These are phyloP conservation scores for Delichon dasypus DNA, from an alignment of 2,797 vertebrate species.

Conservation along the genomic window DNA sequence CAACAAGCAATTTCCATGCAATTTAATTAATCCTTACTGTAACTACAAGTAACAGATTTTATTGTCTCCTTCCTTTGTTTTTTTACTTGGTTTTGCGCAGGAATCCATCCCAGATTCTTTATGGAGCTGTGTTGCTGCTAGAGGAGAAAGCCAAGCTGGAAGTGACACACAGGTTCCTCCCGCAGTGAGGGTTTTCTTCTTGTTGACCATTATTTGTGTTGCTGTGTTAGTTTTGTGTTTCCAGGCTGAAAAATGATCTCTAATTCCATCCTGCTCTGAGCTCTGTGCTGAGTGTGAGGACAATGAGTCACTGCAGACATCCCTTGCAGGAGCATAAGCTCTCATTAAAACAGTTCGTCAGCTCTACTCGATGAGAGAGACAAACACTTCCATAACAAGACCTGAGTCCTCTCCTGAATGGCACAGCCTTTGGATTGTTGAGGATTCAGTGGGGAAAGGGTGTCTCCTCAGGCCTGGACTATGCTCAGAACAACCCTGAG, in stretches of 20 bases:
- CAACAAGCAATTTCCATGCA: background rate
- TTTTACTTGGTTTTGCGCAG: background rate
- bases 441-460: background rate
- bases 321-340: background rate
- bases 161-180: fast-evolving
- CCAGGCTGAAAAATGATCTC: background rate
- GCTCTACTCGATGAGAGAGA: fast-evolving
- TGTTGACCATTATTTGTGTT: background rate
- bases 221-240: background rate
- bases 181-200: background rate
- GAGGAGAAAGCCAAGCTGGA: background rate
- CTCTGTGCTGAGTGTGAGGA: background rate
- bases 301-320: background rate
- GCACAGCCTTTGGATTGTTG: fast-evolving
- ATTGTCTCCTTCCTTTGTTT: background rate
- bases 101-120: background rate
- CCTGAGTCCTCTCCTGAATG: background rate
- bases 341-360: background rate
- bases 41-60: background rate
- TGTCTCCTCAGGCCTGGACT: background rate
- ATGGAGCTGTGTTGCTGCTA: background rate
- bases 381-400: background rate
- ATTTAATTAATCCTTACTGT: background rate
- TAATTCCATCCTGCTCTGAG: background rate
- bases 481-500: background rate